Evolutionary conservation across 2,888 invertebrate genomes (phyloP), one percentile per base, ranked within the genome.

Genomic region (Euplexia lucipara): DNA sequence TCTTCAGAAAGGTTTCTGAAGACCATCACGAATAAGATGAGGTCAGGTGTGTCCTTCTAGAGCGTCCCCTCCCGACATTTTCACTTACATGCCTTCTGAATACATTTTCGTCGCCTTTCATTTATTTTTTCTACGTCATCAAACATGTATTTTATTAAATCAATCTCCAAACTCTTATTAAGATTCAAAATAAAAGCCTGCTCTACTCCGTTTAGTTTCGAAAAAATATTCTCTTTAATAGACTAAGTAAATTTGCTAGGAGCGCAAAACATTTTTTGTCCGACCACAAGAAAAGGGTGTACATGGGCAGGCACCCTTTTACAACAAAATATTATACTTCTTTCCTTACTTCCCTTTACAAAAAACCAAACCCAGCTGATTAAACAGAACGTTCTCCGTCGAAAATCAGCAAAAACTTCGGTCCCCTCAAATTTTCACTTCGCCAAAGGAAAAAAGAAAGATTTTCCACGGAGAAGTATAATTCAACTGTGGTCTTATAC

Each of bases 401-500:
- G 34, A 49, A 64, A 64, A 57, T 70, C 72, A 58, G 71, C 70
- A 58, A 65, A 70, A 68, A 63, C 41, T 52, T 26, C 37, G 37
- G 20, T 26, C 22, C 12, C n/a, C 18, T 51, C 16, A 35, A 59
- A 70, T 42, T 53, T 72, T 35, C 41, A 49, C 32, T 44, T 34
- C 8, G 12, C 9, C 18, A 14, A 42, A 57, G 62, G 56, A 53
- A 45, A 12, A 57, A 57, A 45, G 14, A 57, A 57, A 58, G 42
- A 16, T 26, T 42, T 60, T 44, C 20, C 39, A 51, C 37, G 10
- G 37, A 62, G 48, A 61, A 54, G 62, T 56, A 70, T 63, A 58
- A 70, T 47, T 59, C 47, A 47, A 37, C 69, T 69, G 71, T 78
- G 73, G 77, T 72, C 68, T n/a, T 70, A 78, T 83, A 83, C 70